These are phyloP conservation scores for Xylocampa areola DNA, from an alignment of 2,888 invertebrate genomes.

Conservation along the genomic window DNA sequence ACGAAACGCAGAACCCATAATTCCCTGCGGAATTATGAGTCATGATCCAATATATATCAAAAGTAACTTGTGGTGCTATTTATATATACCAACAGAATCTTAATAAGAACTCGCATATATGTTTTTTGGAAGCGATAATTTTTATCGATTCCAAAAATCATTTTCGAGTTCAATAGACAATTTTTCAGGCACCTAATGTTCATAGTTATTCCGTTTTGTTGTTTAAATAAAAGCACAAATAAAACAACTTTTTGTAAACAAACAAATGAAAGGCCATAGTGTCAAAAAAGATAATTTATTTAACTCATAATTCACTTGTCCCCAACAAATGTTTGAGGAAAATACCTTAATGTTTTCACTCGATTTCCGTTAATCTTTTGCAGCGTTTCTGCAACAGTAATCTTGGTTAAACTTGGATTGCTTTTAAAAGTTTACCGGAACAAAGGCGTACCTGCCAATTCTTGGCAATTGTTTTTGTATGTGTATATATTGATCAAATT, in stretches of 20 bases:
- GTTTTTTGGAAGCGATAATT: too few species aligned
- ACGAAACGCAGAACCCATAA: too few species aligned
- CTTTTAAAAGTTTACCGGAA: constrained; percentile 41
- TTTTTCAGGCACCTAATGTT: too few species aligned
- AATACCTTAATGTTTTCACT: constrained; percentile 30
- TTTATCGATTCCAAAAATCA: too few species aligned
- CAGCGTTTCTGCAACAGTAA: constrained; percentile 28
- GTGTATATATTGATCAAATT: constrained; percentile 18
- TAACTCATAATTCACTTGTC: constrained; percentile 31
- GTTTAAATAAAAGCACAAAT: too few species aligned
- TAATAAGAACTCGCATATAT: too few species aligned
- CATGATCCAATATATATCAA: too few species aligned
- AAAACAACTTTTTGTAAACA: constrained; percentile 1
- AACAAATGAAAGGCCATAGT: constrained; percentile 6
- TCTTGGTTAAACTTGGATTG: constrained; percentile 45
- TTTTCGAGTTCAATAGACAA: too few species aligned
- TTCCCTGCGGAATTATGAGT: too few species aligned
- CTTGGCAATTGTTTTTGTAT: constrained; percentile 34
- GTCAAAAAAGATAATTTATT: constrained; percentile 42
- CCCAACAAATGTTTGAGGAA: constrained; percentile 30
- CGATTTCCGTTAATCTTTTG: constrained; percentile 31
- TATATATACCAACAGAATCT: too few species aligned
- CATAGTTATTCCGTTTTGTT: too few species aligned
- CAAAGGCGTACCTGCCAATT: constrained; percentile 26
- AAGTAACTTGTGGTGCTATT: too few species aligned